Base-by-base conservation (phyloP, 1,140 invertebrate genomes). In the Lasaia peninsularis region DNA sequence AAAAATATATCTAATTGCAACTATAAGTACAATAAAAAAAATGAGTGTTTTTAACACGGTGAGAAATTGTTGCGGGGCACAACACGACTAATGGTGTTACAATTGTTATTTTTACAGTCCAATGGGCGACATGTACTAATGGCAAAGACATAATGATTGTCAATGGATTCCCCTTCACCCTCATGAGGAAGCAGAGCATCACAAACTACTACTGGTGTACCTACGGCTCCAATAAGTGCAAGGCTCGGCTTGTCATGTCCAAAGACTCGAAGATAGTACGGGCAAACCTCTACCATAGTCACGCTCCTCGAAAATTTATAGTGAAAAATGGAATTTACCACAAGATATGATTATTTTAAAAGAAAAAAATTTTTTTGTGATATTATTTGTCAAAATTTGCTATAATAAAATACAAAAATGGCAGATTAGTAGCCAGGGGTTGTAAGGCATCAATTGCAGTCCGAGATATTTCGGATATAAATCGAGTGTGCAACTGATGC, bases 121-220 rank as follows among this genome's bases (percentile, higher is more conserved):
- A 33, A 1, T 71, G 57, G 35, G 44, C 58, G 0, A 49, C 24
- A 21, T 62, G 31, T 18, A 6, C 9, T 4, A 54, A 44, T 11
- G 70, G 70, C 0, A 64, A 62, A 40, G 31, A 51, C 1, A 8
- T 65, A 8, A 18, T 67, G 0, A 52, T 73, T 7, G 14, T 69
- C 0, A 44, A 62, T 21, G 66, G 66, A 2, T 65, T 67, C 21
- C 54, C 61, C 0, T 67, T 69, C 40, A 64, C 60, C 21, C 48
- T 61, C 50, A 16, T 51, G 60, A 11, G 54, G 56, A 32, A 56
- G 52, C 18, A 56, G 24, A 51, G 10, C 14, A 48, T 58, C 24
- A 33, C 20, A 2, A 52, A 60, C 1, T 53, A 50, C 33, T 58
- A 54, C 31, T 71, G 68, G 69, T 57, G 52, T 16, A 71, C 63